phyloP scores from a whole-genome alignment of 2,113 vertebrate species.

The Chauna torquata region DNA sequence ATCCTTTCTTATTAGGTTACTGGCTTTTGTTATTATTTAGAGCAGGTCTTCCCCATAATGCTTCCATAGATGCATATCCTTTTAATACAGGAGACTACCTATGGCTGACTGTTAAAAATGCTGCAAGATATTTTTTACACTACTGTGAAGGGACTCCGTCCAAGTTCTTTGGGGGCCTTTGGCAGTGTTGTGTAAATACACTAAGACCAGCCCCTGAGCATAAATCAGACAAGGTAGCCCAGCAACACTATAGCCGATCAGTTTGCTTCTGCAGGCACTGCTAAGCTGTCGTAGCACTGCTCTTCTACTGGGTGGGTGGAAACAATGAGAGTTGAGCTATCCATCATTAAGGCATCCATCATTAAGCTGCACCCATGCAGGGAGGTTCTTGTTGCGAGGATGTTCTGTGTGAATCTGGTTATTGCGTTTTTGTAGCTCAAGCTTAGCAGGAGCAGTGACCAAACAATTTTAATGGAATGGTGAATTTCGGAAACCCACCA shows the following conservation, averaged over 20 bases:
- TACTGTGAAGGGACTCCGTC: background rate
- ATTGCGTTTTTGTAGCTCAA: background rate
- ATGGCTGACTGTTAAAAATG: background rate
- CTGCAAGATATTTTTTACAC: background rate
- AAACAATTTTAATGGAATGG: background rate
- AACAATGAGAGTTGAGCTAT: fast-evolving
- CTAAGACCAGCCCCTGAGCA: background rate
- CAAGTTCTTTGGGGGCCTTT: background rate
- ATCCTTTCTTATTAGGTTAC: background rate
- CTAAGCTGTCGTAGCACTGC: fast-evolving
- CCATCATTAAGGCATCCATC: background rate
- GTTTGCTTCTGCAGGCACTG: background rate
- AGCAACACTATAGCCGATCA: background rate
- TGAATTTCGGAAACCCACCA: background rate
- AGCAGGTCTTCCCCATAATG: background rate
- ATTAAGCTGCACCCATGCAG: fast-evolving
- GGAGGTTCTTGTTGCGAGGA: background rate
- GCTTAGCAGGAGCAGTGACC: background rate
- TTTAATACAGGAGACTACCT: background rate
- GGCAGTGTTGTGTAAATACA: background rate
- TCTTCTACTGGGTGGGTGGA: background rate
- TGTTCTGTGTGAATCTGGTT: background rate
- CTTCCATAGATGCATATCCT: background rate
- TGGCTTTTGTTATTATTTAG: background rate
- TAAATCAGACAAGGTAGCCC: background rate